Evolutionary conservation across 1,140 invertebrate genomes (phyloP), one percentile per base, ranked within the genome.

Genomic region (Prorops nasuta): DNA sequence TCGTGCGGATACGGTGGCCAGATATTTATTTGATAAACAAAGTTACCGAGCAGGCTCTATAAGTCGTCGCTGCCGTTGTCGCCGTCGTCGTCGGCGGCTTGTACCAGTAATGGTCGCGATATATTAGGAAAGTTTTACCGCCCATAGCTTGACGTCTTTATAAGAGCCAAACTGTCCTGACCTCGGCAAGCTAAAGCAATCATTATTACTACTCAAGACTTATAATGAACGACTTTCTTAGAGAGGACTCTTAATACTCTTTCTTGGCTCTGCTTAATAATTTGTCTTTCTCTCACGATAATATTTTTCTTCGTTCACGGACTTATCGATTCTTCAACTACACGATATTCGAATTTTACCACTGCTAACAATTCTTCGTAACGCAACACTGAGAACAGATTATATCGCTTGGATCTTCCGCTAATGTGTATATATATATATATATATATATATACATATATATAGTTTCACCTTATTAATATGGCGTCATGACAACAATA

Each of bases 11-110:
- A 45, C 4, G 10, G 20, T 31, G 16, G 32, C 24, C 51, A 60
- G 54, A 72, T 67, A 72, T 69, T 70, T 70, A 70, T 70, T 67
- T 60, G 63, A 69, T 69, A 70, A 70, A 69, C 60, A 72, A 70
- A 70, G 64, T 72, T 72, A 49, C 53, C 60, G 49, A 67, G 50
- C 56, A 53, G 58, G 56, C 56, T 31, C 22, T 34, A 37, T 49
- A 53, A 44, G 21, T 45, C 34, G 40, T 28, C 10, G 40, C 28
- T 4, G 15, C 17, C 15, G 40, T 42, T 35, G 20, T 40, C 3
- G 15, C 21, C 28, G 21, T 48, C 18, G 60, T 67, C 57, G 58
- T 66, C 62, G 55, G 59, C 68, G 69, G 59, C 58, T 70, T 66
- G 62, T 70, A 69, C 69, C 62, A 53, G 58, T 66, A 72, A 69